Percentiles rank a stretch among this genome's conserved stretches.
Conservation (phyloP, 2,797 vertebrate species). For the Sylvia borin region DNA sequence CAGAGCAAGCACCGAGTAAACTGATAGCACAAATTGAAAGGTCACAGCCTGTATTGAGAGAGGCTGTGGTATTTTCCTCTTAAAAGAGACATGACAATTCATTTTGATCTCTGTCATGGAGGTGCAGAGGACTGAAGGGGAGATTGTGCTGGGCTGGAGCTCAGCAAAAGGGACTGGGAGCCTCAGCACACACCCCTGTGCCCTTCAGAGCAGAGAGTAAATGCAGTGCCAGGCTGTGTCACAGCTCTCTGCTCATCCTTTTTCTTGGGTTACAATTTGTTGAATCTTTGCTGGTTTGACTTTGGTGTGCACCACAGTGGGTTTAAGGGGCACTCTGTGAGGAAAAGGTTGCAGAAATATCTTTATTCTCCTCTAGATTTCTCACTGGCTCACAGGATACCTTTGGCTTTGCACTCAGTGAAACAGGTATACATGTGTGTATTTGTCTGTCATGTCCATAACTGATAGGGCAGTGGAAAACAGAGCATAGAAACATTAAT, state of each 20-base stretch:
- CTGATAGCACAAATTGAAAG: slow-evolving; percentile 56
- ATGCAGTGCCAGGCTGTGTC: neutral
- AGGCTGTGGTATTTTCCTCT: slow-evolving; percentile 6
- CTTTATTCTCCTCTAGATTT: neutral
- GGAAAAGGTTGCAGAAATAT: neutral
- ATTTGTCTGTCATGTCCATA: neutral
- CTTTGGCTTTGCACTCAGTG: neutral
- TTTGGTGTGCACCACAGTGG: neutral
- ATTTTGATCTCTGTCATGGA: neutral
- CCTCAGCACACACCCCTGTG: rapidly evolving
- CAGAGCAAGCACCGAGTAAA: slow-evolving; percentile 44
- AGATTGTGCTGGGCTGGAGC: neutral
- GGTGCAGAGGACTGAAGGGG: neutral
- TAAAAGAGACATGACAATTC: neutral
- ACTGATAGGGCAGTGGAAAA: neutral
- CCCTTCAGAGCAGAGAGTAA: neutral
- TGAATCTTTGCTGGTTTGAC: neutral
- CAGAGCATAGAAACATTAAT: neutral
- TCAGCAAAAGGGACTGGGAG: neutral
- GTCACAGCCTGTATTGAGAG: slow-evolving; percentile 35
- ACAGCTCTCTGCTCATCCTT: neutral
- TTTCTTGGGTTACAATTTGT: rapidly evolving
- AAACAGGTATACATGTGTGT: rapidly evolving
- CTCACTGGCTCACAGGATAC: neutral
- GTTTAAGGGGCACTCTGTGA: neutral